Conservation (phyloP, 2,888 invertebrate species). For the Platynereis dumerilii region DNA sequence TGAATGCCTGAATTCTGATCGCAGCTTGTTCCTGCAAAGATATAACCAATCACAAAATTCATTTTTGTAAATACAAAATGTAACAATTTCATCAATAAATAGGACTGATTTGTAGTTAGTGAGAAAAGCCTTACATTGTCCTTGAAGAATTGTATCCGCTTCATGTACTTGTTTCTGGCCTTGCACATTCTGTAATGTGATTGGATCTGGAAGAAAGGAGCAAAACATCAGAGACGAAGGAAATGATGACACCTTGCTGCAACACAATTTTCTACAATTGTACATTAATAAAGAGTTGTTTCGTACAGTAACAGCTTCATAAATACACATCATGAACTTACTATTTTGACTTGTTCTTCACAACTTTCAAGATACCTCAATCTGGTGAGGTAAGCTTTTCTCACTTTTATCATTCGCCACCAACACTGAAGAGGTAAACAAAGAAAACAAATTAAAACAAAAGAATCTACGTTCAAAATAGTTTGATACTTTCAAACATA, state of each 20-base stretch:
- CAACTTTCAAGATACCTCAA: slow-evolving; percentile 47
- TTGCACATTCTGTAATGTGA: slow-evolving; percentile 53
- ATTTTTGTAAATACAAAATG: neutral
- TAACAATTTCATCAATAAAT: neutral
- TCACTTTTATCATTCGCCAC: slow-evolving; percentile 69
- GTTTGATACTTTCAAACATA: no score
- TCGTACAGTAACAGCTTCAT: no score
- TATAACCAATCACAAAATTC: neutral
- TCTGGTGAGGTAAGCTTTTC: slow-evolving; percentile 50
- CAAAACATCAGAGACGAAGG: slow-evolving; percentile 13
- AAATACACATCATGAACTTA: slow-evolving; percentile 28
- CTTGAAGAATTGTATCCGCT: slow-evolving; percentile 50
- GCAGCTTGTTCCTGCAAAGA: slow-evolving; percentile 50
- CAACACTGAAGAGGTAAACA: slow-evolving; percentile 73
- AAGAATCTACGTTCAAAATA: no score
- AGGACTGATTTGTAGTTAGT: neutral
- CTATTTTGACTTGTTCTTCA: slow-evolving; percentile 47
- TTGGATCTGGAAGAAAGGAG: slow-evolving; percentile 48
- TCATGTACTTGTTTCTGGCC: slow-evolving; percentile 46
- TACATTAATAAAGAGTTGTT: no score
- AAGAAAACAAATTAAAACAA: no score
- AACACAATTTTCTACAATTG: no score
- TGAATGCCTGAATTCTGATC: slow-evolving; percentile 72
- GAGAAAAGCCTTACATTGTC: slow-evolving; percentile 49
- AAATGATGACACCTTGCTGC: no score